Conservation (phyloP, 2,113 vertebrate species). For the Cepphus grylle region DNA sequence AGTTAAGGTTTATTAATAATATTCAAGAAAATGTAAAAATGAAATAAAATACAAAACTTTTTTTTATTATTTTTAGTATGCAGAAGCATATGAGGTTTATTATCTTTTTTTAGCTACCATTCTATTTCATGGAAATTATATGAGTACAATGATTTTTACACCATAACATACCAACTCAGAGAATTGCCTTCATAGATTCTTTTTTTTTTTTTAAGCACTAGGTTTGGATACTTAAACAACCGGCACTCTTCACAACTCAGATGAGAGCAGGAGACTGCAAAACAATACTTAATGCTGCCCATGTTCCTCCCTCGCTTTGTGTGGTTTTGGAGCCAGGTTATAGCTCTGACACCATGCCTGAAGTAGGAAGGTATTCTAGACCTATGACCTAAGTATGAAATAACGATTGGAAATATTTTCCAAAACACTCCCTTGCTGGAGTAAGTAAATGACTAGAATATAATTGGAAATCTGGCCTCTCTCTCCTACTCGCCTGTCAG, state of each 20-base stretch:
- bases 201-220: not conserved
- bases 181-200: not conserved
- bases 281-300: not conserved
- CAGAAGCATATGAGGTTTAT: not conserved
- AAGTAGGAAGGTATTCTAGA: not conserved
- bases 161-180: not conserved
- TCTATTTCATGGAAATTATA: not conserved
- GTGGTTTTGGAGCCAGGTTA: not conserved
- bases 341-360: not conserved
- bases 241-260: not conserved
- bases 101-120: not conserved
- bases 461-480: not conserved
- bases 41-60: not conserved
- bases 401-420: constrained; percentile 27
- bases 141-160: not conserved
- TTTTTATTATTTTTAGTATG: not conserved
- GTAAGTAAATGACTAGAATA: not conserved
- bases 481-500: not conserved
- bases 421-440: not conserved
- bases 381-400: constrained; percentile 25
- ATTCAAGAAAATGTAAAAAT: not conserved
- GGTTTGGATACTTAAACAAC: not conserved
- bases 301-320: not conserved
- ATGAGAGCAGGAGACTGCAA: not conserved
- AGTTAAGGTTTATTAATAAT: constrained; percentile 65